Base-by-base conservation (phyloP, 2,113 vertebrate species). In the Labeo rohita region DNA sequence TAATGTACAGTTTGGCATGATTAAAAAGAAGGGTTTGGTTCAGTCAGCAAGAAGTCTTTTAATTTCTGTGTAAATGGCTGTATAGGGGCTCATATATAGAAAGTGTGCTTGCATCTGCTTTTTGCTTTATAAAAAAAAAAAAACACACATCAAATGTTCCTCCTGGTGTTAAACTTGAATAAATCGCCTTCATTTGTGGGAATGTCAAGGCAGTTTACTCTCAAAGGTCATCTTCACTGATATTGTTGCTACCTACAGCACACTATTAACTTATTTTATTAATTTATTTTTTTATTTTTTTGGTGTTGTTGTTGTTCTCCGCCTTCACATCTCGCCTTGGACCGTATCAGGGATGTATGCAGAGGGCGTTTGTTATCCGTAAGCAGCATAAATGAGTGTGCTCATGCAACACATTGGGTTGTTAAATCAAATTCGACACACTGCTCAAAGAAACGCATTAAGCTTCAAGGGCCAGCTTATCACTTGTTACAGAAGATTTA, bases 381-480 rank as follows among this genome's bases (percentile, higher is more conserved):
- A 15, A 63, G 56, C 21, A 47, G 78, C n/a, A 23, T 63, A 63
- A 80, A 80, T 63, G 39, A 80, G 78, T 12, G 6, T 21, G 59
- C 21, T 63, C 56, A 65, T 80, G 36, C 39, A 80, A 47, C 59
- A 13, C 78, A 80, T 47, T 12, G 2, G 8, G 28, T 47, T 65
- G 21, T 47, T 80, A 28, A 80, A 80, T 80, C 21, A 49, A 80
- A 65, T 80, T 65, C 21, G 39, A 28, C 59, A 80, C 43, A 2
- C 39, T 47, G 21, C 56, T 63, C 39, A 47, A 47, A 74, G 18
- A 80, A 80, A 80, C 7, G 8, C 56, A 80, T 80, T 47, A 47
- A 80, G 39, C 78, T 16, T 49, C 39, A 80, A 80, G 56, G 78
- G 21, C 78, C 59, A 65, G n/a, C 78, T 80, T 59, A 80, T 63